A percentile compares a stretch with the other conserved stretches of the same genome.
phyloP scores from a whole-genome alignment of 1,140 invertebrate species.

The Zaprionus ornatus region DNA sequence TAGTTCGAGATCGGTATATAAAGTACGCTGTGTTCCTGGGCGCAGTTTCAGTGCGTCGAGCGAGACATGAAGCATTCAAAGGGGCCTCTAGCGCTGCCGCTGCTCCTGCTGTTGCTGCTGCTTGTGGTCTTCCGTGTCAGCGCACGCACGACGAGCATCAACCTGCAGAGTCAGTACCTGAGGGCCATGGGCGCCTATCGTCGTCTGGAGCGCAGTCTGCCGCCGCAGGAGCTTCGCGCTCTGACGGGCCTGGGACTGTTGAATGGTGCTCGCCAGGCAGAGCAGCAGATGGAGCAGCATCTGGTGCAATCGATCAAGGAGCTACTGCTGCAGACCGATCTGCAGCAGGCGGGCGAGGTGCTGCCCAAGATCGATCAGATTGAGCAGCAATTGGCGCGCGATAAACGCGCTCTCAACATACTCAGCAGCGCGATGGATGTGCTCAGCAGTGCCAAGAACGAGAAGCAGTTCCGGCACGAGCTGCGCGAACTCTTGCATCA shows the following conservation, averaged over 20 bases:
- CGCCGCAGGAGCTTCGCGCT: conserved; percentile 58
- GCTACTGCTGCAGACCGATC: conserved; percentile 46
- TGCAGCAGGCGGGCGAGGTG: conserved; percentile 31
- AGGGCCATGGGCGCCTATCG: conserved; percentile 64
- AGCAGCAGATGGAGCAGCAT: conserved; percentile 71
- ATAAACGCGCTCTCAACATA: conserved; percentile 65
- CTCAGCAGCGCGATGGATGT: conserved; percentile 69
- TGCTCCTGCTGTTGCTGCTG: conserved; percentile 18
- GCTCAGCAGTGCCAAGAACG: conserved; percentile 47
- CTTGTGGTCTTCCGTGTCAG: not conserved
- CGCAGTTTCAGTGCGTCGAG: conserved; percentile 41
- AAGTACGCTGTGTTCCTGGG: conserved; percentile 28
- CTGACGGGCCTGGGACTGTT: conserved; percentile 67
- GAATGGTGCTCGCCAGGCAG: conserved; percentile 67
- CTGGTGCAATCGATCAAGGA: conserved; percentile 58
- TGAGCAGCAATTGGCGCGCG: conserved; percentile 65
- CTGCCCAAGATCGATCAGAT: conserved; percentile 66
- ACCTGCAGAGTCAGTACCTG: conserved; percentile 67
- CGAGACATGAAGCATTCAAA: conserved; percentile 16
- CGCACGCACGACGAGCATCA: conserved; percentile 20
- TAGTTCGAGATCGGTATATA: conserved; percentile 44
- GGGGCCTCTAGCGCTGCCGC: conserved; percentile 12
- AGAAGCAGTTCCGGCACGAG: conserved; percentile 53
- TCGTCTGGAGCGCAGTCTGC: conserved; percentile 56
- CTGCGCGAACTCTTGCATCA: conserved; percentile 36